These are phyloP conservation scores for Leptocoma aspasia DNA, from an alignment of 2,113 vertebrate species.

Conservation along the genomic window DNA sequence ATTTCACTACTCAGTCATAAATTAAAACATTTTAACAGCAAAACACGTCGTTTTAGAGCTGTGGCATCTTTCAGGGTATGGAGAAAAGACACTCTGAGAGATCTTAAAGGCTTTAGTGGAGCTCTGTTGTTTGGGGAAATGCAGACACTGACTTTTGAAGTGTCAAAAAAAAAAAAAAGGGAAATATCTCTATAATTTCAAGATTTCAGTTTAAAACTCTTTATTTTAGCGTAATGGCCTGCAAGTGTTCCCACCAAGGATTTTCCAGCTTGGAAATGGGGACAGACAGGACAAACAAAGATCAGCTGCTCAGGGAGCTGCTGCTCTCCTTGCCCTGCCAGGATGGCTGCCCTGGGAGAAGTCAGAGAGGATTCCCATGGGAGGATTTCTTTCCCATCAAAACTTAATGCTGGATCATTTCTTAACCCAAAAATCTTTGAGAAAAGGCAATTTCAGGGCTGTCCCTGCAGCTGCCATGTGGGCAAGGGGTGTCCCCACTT, in stretches of 20 bases:
- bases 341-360: background rate
- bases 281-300: accelerated
- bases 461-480: accelerated
- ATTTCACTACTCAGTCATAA: background rate
- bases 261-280: background rate
- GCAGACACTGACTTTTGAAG: background rate
- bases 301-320: accelerated
- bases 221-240: background rate
- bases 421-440: accelerated
- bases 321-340: background rate
- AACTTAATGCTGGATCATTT: background rate
- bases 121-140: background rate
- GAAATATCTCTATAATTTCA: background rate
- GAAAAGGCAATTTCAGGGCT: background rate
- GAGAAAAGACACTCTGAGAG: background rate
- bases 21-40: background rate
- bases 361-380: background rate
- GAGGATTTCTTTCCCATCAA: background rate
- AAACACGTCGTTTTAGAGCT: background rate
- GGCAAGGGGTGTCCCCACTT: accelerated
- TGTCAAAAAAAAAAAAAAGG: background rate
- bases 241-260: background rate
- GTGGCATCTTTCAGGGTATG: background rate
- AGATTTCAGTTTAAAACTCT: background rate
- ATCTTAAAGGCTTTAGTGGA: background rate